These are phyloP conservation scores for Bombyx mandarina DNA, from an alignment of 1,140 invertebrate species.

Conservation along the genomic window DNA sequence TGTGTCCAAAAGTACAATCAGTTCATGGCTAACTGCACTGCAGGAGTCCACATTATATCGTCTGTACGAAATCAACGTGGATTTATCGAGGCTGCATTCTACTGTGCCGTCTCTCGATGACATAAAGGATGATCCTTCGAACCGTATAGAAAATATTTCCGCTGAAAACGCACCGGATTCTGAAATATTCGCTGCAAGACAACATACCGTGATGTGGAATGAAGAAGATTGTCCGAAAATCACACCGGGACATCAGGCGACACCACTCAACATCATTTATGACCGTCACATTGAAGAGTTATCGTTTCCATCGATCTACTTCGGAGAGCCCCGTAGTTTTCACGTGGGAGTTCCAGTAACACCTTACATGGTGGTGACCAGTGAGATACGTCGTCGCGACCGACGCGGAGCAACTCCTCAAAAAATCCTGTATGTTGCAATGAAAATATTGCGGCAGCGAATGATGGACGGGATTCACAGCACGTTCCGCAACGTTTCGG, in stretches of 20 bases:
- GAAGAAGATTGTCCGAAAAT: slow-evolving; percentile 31
- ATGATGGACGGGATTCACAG: slow-evolving; percentile 27
- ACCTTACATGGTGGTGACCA: slow-evolving; percentile 30
- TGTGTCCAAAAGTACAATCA: slow-evolving; percentile 23
- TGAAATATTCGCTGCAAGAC: slow-evolving; percentile 25
- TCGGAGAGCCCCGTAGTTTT: slow-evolving; percentile 23
- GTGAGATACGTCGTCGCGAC: slow-evolving; percentile 30
- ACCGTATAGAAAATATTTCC: slow-evolving; percentile 25
- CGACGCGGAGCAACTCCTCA: slow-evolving; percentile 31
- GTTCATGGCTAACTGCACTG: slow-evolving; percentile 21
- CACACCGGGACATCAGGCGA: slow-evolving; percentile 21
- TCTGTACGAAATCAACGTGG: slow-evolving; percentile 29
- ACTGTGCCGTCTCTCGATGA: slow-evolving; percentile 11
- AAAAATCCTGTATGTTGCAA: slow-evolving; percentile 33
- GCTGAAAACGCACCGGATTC: slow-evolving; percentile 21
- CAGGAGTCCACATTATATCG: slow-evolving; percentile 23
- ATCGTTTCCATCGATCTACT: slow-evolving; percentile 37
- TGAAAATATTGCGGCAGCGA: slow-evolving; percentile 28
- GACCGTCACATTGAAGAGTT: slow-evolving; percentile 32
- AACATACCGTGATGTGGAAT: slow-evolving; percentile 29
- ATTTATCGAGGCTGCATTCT: slow-evolving; percentile 24
- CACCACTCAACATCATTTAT: slow-evolving; percentile 18
- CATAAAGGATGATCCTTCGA: slow-evolving; percentile 19
- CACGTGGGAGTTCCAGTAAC: slow-evolving; percentile 18
- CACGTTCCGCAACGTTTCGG: slow-evolving; percentile 24